Evolutionary conservation across 2,113 vertebrate genomes (phyloP), one percentile per base, ranked within the genome.

Genomic region (Arvicanthis niloticus): DNA sequence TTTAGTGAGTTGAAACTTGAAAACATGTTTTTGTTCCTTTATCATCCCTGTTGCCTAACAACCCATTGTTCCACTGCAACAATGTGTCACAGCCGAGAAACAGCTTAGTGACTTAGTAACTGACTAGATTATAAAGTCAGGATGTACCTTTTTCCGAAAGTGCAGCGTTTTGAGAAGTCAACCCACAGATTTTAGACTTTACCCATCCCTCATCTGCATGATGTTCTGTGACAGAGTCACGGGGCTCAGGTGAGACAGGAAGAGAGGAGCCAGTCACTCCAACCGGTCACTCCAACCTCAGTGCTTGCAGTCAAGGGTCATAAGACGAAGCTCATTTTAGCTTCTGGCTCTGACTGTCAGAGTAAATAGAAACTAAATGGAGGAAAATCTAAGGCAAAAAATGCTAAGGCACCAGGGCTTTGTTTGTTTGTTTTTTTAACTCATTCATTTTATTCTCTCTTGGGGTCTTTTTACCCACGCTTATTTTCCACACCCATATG

Each of bases 101-200:
- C 70, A 75, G 53, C 90, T 82, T 91, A 76, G 51, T 89, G 42
- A 95, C 73, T 93, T 60, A 91, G 37, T 92, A 96, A 96, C 86
- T 56, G 12, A 53, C 51, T 86, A 51, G 53, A n/a, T 16, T 53
- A 93, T 92, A 92, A 80, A 88, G 91, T 88, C 80, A 86, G 67
- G 86, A 91, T 65, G 78, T 1, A 75, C 40, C 76, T 93, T 58
- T 3, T 48, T 37, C 65, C n/a, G 67, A 75, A 84, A 89, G 82
- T 86, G 45, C 88, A 91, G 17, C 90, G 91, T 68, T 78, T 88
- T 82, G 34, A 93, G 91, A 85, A 68, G 75, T 80, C 26, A 89
- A 87, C 67, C 24, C 58, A 34, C 10, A 86, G 45, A 78, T 42
- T 97, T 91, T 37, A 91, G 42, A 29, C 45, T 48, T 88, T 15